phyloP scores from a whole-genome alignment of 2,888 invertebrate species.

The Buathra laborator region DNA sequence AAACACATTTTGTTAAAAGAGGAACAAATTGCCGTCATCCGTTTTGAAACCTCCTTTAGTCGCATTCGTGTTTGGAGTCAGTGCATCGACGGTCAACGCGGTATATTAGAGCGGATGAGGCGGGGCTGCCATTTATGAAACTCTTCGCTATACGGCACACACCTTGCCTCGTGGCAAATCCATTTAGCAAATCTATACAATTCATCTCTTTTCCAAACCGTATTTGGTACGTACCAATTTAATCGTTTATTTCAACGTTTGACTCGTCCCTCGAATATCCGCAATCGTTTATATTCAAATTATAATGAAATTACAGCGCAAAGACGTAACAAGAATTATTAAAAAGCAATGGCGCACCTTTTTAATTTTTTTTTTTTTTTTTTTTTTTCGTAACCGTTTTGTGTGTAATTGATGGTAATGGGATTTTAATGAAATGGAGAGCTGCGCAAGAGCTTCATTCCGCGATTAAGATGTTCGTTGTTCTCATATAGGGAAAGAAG shows the following conservation, averaged over 20 bases:
- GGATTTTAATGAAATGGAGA: neutral
- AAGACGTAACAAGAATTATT: neutral
- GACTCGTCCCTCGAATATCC: conserved; percentile 13
- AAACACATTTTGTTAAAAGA: conserved; percentile 75
- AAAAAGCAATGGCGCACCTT: neutral
- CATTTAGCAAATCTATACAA: conserved; percentile 69
- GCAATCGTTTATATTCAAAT: conserved; percentile 31
- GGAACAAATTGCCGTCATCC: conserved; percentile 83
- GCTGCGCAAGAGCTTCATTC: neutral
- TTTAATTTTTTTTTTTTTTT: neutral
- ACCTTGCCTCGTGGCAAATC: conserved; percentile 65
- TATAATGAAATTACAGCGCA: conserved; percentile 27
- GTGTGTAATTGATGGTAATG: neutral
- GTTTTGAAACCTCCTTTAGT: conserved; percentile 71
- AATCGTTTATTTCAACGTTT: conserved; percentile 61
- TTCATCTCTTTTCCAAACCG: conserved; percentile 53
- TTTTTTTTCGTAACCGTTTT: neutral
- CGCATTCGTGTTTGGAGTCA: conserved; percentile 49
- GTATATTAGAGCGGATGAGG: conserved; percentile 83
- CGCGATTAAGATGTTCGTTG: neutral
- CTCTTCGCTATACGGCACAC: conserved; percentile 78
- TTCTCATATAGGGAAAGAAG: neutral
- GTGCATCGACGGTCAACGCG: conserved; percentile 65
- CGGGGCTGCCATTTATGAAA: conserved; percentile 84
- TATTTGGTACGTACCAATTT: conserved; percentile 64